Evolutionary conservation across 2,888 invertebrate genomes (phyloP), one percentile per base, ranked within the genome.

Genomic region (Atherix ibis): DNA sequence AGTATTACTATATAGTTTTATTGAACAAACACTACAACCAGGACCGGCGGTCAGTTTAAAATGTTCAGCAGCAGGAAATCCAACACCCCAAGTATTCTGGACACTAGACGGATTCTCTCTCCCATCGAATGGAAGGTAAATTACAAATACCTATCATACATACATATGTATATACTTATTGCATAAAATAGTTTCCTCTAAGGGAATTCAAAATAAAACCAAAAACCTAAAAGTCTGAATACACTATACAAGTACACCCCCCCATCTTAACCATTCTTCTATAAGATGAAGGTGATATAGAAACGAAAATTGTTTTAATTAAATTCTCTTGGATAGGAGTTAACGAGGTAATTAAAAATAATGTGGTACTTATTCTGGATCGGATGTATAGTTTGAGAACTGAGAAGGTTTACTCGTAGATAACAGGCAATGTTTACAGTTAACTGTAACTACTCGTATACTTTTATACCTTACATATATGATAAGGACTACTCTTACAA

Each of bases 81-180:
- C 84, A 39, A 76, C 78, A 41, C 83, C 84, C 32, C 72, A 75
- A 57, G 74, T 84, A 54, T 68, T 73, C 43, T 84, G 84, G 84
- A 69, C 72, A 43, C 63, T 81, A 49, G 80, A 81, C 55, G 79
- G 78, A 45, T 78, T 78, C 61, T 68, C 75, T 46, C 63, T 81
- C 47, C 78, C 78, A 48, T 70, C 61, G 48, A 61, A 62, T 53
- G 62, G 62, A 57, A 60, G 61, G 61, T 62, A 60, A 57, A 53
- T 57, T 54, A 59, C 56, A 34, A 32, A 51, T 48, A 48, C 39
- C 46, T 46, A 18, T 13, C 29, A 36, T 25, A 32, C 8, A 29
- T 5, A 29, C 16, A 24, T 34, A 24, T 4, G 16, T 27, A 34
- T 16, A 16, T n/a, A 34, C 16, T 19, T 24, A 27, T 12, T n/a